Evolutionary conservation across 1,140 invertebrate genomes (phyloP).

Genomic region (Chironomus tepperi): DNA sequence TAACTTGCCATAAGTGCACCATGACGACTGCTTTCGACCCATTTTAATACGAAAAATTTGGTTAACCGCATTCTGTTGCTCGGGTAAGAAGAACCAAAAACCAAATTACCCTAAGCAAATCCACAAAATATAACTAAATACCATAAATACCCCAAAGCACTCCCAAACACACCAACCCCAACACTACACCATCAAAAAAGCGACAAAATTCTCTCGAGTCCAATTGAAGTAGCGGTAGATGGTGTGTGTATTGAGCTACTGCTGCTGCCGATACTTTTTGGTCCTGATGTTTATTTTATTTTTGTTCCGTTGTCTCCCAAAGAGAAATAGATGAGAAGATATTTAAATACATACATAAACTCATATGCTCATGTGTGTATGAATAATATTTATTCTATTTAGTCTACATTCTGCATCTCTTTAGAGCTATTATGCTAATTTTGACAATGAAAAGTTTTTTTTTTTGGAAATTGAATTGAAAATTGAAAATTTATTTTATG

Average conservation of each 20-base stretch:
- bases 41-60: no score
- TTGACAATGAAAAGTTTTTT: conserved; percentile 21
- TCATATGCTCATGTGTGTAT: background rate
- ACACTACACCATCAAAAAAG: no score
- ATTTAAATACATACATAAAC: background rate
- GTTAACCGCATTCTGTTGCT: no score
- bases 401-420: background rate
- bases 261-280: background rate
- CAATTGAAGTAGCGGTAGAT: background rate
- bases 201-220: background rate
- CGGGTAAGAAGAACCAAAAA: no score
- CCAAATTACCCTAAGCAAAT: no score
- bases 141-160: no score
- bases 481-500: no score
- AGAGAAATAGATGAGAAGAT: background rate
- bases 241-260: background rate
- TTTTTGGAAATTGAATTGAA: background rate
- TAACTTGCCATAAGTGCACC: no score
- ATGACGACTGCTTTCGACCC: no score
- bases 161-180: background rate
- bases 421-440: conserved; percentile 20
- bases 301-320: background rate
- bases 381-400: background rate
- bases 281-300: conserved; percentile 4
- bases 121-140: no score